Conservation (phyloP, 1,140 invertebrate species). For the silkworm (Bombyx mori) region DNA sequence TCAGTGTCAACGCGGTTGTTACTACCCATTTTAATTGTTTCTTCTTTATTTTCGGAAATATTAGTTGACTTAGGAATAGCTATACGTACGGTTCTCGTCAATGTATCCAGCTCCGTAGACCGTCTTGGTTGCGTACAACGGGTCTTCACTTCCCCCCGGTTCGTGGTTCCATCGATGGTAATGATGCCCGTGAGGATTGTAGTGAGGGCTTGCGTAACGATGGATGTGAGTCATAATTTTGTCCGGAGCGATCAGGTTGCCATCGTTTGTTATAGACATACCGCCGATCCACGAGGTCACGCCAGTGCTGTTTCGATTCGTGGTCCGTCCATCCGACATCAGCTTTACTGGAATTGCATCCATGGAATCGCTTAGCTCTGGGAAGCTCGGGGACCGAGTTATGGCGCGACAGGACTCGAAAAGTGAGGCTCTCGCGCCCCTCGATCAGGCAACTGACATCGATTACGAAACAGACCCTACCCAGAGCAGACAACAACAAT, state of each 20-base stretch:
- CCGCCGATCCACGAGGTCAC: slow-evolving; percentile 64
- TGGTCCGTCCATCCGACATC: slow-evolving; percentile 58
- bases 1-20: not conserved
- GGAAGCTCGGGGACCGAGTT: slow-evolving; percentile 44
- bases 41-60: not conserved
- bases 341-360: slow-evolving; percentile 69
- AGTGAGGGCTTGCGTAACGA: slow-evolving; percentile 62
- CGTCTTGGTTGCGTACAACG: slow-evolving; percentile 62
- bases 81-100: slow-evolving; percentile 67
- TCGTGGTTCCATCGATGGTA: slow-evolving; percentile 61
- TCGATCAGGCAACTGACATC: slow-evolving; percentile 35
- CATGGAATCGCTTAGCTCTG: slow-evolving; percentile 60
- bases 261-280: slow-evolving; percentile 66
- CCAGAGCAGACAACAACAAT: slow-evolving; percentile 51
- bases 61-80: slow-evolving; percentile 10
- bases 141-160: slow-evolving; percentile 58
- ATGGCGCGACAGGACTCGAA: slow-evolving; percentile 46
- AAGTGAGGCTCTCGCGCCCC: slow-evolving; percentile 47
- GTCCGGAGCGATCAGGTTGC: slow-evolving; percentile 62
- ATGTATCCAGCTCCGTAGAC: slow-evolving; percentile 67
- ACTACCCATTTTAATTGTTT: not conserved
- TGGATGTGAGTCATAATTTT: slow-evolving; percentile 64
- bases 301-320: slow-evolving; percentile 51
- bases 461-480: slow-evolving; percentile 39
- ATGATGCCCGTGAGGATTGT: slow-evolving; percentile 59